These are phyloP conservation scores for Drosophila ironensis DNA, from an alignment of 1,140 invertebrate genomes.

Conservation along the genomic window DNA sequence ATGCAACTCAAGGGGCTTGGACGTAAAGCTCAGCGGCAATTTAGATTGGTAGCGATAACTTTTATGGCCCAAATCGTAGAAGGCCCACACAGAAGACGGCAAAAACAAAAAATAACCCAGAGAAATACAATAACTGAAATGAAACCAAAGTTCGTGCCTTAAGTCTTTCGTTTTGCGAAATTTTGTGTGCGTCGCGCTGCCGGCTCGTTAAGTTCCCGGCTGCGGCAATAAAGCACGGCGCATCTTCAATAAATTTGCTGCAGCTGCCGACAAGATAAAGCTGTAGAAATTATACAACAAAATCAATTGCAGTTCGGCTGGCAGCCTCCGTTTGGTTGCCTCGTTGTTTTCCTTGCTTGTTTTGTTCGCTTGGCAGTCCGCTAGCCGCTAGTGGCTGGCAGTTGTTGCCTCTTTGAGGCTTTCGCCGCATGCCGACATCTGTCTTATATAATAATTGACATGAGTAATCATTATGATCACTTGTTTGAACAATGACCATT, in stretches of 20 bases:
- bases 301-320: constrained; percentile 61
- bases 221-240: constrained; percentile 55
- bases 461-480: constrained; percentile 57
- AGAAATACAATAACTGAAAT: too few relatives aligned
- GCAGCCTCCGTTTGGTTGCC: constrained; percentile 34
- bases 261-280: constrained; percentile 66
- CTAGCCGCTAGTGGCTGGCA: constrained; percentile 14
- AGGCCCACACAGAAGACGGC: not conserved
- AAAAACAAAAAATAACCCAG: not conserved
- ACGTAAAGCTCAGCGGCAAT: constrained; percentile 32
- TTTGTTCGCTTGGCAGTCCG: too few relatives aligned
- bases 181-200: constrained; percentile 30
- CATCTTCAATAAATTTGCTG: constrained; percentile 72
- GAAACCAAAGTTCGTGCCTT: constrained; percentile 53
- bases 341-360: not conserved
- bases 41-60: constrained; percentile 58
- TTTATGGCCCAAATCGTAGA: constrained; percentile 49
- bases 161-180: constrained; percentile 65
- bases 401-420: constrained; percentile 48
- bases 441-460: constrained; percentile 72
- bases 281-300: constrained; percentile 73
- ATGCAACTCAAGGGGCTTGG: not conserved
- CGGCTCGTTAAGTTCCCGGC: constrained; percentile 40
- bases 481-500: constrained; percentile 52
- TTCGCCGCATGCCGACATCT: constrained; percentile 50